Conservation (phyloP, 1,140 invertebrate genomes). For the Propsilocerus akamusi region DNA sequence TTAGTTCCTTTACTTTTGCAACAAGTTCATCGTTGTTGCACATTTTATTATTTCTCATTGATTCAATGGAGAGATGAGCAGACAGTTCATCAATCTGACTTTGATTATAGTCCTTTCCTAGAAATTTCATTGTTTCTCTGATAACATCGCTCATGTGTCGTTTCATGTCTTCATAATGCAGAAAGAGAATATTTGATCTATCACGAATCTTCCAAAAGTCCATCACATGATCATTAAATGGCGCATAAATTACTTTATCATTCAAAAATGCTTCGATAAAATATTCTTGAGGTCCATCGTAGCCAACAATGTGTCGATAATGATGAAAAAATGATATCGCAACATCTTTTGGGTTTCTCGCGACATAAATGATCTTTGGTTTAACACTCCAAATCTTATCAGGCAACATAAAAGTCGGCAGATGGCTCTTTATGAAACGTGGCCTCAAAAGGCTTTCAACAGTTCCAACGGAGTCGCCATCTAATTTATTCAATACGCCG, state of each 20-base stretch:
- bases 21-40: conserved; percentile 36
- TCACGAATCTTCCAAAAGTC: conserved; percentile 34
- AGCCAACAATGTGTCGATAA: conserved; percentile 35
- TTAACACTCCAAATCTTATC: conserved; percentile 29
- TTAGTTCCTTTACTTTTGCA: conserved; percentile 39
- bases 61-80: conserved; percentile 39
- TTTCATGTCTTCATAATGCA: conserved; percentile 50
- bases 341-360: conserved; percentile 64
- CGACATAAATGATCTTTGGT: conserved; percentile 54
- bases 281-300: conserved; percentile 37
- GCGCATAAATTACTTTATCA: conserved; percentile 32
- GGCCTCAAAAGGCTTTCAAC: conserved; percentile 26
- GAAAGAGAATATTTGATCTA: conserved; percentile 34
- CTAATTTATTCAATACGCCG: conserved; percentile 17
- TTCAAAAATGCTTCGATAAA: conserved; percentile 42
- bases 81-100: conserved; percentile 29
- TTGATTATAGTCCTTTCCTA: conserved; percentile 28
- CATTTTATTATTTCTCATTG: conserved; percentile 50
- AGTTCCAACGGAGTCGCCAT: conserved; percentile 25
- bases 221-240: conserved; percentile 38
- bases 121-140: conserved; percentile 32
- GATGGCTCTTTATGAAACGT: conserved; percentile 48
- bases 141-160: conserved; percentile 38
- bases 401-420: conserved; percentile 45
- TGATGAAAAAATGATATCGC: conserved; percentile 63